Conservation (phyloP, 1,140 invertebrate genomes). For the Papilio aristodemus region DNA sequence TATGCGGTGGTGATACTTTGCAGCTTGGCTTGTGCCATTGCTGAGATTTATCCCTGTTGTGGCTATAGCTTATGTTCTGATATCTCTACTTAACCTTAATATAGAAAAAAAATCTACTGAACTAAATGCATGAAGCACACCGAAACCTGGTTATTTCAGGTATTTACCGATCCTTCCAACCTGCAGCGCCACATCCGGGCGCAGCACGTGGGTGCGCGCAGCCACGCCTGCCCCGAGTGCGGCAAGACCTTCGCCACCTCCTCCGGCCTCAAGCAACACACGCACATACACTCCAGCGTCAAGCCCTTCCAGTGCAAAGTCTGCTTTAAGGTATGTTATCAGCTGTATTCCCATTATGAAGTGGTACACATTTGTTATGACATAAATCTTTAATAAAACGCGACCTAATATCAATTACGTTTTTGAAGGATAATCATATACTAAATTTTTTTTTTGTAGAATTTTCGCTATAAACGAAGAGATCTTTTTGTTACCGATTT, state of each 20-base stretch:
- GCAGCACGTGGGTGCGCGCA: constrained; percentile 94
- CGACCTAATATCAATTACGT: no score
- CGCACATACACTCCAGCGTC: constrained; percentile 98
- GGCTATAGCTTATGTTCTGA: no score
- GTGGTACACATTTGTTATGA: background rate
- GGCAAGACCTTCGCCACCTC: constrained; percentile 99
- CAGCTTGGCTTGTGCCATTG: no score
- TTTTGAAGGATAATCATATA: no score
- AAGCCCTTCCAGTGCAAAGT: constrained; percentile 99
- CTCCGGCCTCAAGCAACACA: constrained; percentile 99
- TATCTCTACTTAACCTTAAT: no score
- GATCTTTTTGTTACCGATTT: no score
- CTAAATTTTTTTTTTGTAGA: no score
- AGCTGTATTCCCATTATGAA: no score
- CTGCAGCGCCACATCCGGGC: constrained; percentile 97
- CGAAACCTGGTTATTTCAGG: constrained; percentile 83
- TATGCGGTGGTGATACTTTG: no score
- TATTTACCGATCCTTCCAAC: constrained; percentile 97
- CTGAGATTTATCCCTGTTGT: no score
- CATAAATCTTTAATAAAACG: no score
- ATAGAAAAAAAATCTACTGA: constrained; percentile 22
- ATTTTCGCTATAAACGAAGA: no score
- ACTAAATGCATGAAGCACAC: constrained; percentile 51
- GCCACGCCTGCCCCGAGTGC: constrained; percentile 98
- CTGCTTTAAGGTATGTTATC: constrained; percentile 85